These are phyloP conservation scores for Chromobotia macracanthus DNA, from an alignment of 2,797 vertebrate species.

Conservation along the genomic window DNA sequence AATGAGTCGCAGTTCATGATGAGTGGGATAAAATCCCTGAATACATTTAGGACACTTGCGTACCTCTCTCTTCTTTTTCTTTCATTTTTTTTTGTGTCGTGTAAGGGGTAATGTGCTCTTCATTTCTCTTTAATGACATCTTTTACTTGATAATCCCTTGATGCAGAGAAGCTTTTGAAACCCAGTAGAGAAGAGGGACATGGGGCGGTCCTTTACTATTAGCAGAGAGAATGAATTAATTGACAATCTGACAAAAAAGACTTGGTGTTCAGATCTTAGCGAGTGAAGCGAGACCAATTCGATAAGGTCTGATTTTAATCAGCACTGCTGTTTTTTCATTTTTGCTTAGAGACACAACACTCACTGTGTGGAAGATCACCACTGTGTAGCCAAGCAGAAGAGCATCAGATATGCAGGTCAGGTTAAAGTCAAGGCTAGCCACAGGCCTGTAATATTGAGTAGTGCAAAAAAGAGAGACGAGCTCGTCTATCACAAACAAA, in stretches of 20 bases:
- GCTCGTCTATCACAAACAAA: neutral
- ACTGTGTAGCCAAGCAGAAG: constrained; percentile 6
- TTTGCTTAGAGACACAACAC: constrained; percentile 7
- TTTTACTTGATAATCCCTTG: constrained; percentile 57
- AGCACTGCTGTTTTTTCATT: constrained; percentile 4
- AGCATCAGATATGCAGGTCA: constrained; percentile 19
- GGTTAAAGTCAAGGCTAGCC: constrained; percentile 3
- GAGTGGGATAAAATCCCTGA: constrained; percentile 36
- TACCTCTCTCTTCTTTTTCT: constrained; percentile 26
- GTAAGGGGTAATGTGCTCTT: constrained; percentile 41
- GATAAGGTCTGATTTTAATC: constrained; percentile 43
- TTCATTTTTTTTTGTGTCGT: neutral
- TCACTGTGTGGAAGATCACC: neutral
- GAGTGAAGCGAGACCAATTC: constrained; percentile 27
- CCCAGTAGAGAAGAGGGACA: constrained; percentile 18
- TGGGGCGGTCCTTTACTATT: constrained; percentile 49
- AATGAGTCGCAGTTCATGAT: constrained; percentile 45
- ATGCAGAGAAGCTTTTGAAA: constrained; percentile 47
- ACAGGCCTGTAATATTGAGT: neutral
- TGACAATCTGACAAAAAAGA: constrained; percentile 20
- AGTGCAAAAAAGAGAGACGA: neutral
- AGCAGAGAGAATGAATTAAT: constrained; percentile 48
- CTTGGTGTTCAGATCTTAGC: constrained; percentile 32
- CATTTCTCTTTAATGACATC: constrained; percentile 55
- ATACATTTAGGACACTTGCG: constrained; percentile 29